Base-by-base conservation (phyloP, 2,888 invertebrate species). In the Cheilosia pagana region DNA sequence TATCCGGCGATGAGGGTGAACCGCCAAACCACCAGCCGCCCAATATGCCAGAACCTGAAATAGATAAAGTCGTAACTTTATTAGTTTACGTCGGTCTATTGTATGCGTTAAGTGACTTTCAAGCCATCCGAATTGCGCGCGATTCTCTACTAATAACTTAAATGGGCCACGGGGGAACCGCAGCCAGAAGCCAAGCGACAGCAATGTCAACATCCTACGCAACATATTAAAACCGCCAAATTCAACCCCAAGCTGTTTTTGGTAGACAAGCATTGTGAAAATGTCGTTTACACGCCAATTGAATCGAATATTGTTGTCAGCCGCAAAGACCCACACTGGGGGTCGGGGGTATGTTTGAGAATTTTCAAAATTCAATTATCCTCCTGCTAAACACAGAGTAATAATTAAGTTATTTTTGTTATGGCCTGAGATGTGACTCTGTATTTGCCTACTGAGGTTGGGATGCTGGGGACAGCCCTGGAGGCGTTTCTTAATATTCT, bases 1-100 rank as follows among this genome's bases (percentile, higher is more conserved):
- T 95, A 90, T 96, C 96, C 87, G 95, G 96, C n/a, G 96, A 95
- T 14, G 96, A 95, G 25, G 96, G 95, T 78, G 95, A 95, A n/a
- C 95, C 95, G 53, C 96, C 96, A 90, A 96, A 96, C 95, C 96
- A 95, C 96, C 96, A 96, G 86, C 95, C 95, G 53, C 96, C 96
- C 88, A 95, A 90, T 92, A 95, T 93, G 81, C 94, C 95, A 90
- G 92, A 94, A 91, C 90, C 94, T 94, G 91, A 55, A 72, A 60
- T 31, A 28, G 63, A 55, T 19, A 28, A 50, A 71, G 16, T 14
- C 19, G 35, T 60, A 31, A 77, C 72, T 86, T 88, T 87, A 89
- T 88, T 89, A 87, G 81, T 86, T 83, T 86, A 83, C 83, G 83
- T 86, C 60, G 79, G 82, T 68, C 76, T 75, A 52, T 59, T 70